Evolutionary conservation across 2,888 invertebrate genomes (phyloP), one percentile per base, ranked within the genome.

Genomic region (Nemoura dubitans): DNA sequence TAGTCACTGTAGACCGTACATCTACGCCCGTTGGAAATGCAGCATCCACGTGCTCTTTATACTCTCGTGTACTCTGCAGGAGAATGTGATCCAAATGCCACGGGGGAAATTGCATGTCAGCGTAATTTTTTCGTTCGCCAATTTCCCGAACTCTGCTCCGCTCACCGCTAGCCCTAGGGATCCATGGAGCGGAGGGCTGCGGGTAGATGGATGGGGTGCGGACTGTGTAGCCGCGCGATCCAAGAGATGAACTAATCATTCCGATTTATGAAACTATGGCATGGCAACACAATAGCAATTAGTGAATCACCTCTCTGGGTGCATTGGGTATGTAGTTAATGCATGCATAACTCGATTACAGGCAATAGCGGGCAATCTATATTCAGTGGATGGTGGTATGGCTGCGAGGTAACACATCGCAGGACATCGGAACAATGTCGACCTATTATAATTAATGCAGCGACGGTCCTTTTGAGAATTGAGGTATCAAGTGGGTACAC

Each of bases 101-200:
- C 59, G 21, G 59, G 59, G 59, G 59, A 59, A 59, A 59, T 59
- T 59, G 59, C 59, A 59, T 59, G 59, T 59, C 59, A 59, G 59
- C 21, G 59, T 59, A 59, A 59, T 59, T 59, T 59, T 59, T 59
- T 59, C 59, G 59, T 59, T 59, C 59, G 21, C 59, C 59, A 59
- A 59, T 59, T 16, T 59, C 14, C 59, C 21, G 59, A 59, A 21
- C 21, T 59, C 59, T 59, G 59, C 59, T 59, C 59, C 36, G 36
- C 36, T 59, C 21, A 59, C 16, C 14, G 59, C 14, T 59, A 21
- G 59, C 59, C 59, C 59, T 10, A 59, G 59, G 59, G 59, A 59
- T 6, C 36, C 36, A 10, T 36, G 3, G 36, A 36, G 36, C 16
- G 59, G 59, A 59, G 59, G 59, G 59, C 59, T 36, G 10, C 36